Evolutionary conservation across 2,888 invertebrate genomes (phyloP).

Genomic region (Xanthostigma xanthostigma): DNA sequence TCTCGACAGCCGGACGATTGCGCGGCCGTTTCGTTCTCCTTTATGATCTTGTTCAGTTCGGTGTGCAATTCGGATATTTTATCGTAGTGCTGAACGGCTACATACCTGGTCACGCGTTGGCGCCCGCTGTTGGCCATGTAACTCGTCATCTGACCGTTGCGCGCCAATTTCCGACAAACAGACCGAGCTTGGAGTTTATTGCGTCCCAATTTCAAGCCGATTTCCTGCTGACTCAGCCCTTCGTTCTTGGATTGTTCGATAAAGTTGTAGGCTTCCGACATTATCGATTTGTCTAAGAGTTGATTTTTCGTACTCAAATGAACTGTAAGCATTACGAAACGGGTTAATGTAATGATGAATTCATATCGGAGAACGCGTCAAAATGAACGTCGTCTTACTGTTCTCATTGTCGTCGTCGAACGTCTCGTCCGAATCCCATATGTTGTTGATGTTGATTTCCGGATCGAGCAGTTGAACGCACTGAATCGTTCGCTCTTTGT

Average conservation of each 20-base stretch:
- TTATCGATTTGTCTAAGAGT: constrained; percentile 19
- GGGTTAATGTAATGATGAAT: neutral
- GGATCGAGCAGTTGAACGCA: constrained; percentile 41
- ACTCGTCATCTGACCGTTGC: constrained; percentile 27
- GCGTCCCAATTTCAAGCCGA: constrained; percentile 27
- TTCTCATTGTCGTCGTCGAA: constrained; percentile 28
- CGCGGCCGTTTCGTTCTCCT: neutral
- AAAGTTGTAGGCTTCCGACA: constrained; percentile 34
- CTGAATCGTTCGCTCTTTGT: constrained; percentile 33
- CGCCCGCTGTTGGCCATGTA: constrained; percentile 38
- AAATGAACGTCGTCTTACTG: constrained; percentile 1
- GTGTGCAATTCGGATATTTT: neutral
- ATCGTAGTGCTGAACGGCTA: neutral
- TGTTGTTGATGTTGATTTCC: constrained; percentile 32
- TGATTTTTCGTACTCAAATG: neutral
- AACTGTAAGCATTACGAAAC: neutral
- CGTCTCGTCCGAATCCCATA: constrained; percentile 32
- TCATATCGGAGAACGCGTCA: too few species aligned
- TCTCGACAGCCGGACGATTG: too few species aligned
- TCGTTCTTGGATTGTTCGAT: constrained; percentile 32
- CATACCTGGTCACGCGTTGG: constrained; percentile 30
- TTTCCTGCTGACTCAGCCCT: constrained; percentile 35
- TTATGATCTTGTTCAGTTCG: neutral
- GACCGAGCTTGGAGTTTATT: constrained; percentile 31
- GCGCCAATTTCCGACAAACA: constrained; percentile 29